Evolutionary conservation across 2,797 vertebrate species (phyloP), one percentile per base, ranked within the genome.

Genomic region (Lepilemur septentrionalis): DNA sequence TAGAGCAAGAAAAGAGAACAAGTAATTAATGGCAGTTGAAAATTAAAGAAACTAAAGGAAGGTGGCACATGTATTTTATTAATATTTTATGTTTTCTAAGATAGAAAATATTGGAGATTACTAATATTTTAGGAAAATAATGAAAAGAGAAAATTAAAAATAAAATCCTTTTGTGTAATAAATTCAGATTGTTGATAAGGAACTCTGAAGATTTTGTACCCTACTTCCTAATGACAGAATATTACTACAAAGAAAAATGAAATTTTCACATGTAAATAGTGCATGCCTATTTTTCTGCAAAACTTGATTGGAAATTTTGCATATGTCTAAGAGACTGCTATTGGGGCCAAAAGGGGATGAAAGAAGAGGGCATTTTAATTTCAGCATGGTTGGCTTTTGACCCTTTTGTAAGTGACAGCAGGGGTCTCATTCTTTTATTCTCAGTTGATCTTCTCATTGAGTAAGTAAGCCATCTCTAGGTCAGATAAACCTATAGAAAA

Each of bases 91-190:
- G 30, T 84, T 95, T 95, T 69, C 35, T 55, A 79, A 90, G 43
- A 52, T 15, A 41, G 63, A 70, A 87, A 92, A 67, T 79, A 88
- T 14, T 94, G 48, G 30, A 83, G 25, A 43, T 87, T 80, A 75
- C 83, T 94, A 70, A 59, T 86, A 93, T 87, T 73, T 93, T 95
- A 79, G 41, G 57, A 69, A 32, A 79, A 2, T 25, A 90, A 14
- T 69, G 43, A 89, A 90, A 70, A 30, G 87, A 94, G 46, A 69
- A 96, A 94, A 85, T 78, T 72, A 35, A 89, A 61, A 69, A 41
- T 69, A 79, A 76, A 90, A 90, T 81, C 23, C 5, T 32, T 55
- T 91, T 72, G 59, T 73, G 72, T 57, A 75, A 94, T 93, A 94
- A 73, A 80, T 89, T 86, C 13, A 55, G 32, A 76, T 80, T 78